Percentiles rank a stretch among this genome's conserved stretches.
These are phyloP conservation scores for Drosophila truncata DNA, from an alignment of 1,140 invertebrate species.

Conservation along the genomic window DNA sequence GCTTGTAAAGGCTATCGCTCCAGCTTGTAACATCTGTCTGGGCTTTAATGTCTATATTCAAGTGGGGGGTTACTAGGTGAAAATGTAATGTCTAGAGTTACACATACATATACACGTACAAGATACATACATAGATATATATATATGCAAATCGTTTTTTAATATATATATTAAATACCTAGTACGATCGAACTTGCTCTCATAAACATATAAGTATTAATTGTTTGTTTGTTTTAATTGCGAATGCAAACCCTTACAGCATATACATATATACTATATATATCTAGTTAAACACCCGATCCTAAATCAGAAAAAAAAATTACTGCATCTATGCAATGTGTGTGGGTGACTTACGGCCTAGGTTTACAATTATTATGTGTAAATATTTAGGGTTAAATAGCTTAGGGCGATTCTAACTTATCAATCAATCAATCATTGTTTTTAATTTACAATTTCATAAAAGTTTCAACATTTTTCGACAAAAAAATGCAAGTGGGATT, in stretches of 20 bases:
- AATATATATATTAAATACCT: conserved; percentile 30
- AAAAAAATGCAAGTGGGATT: conserved; percentile 40
- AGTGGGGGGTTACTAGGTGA: conserved; percentile 28
- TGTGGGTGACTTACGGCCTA: conserved; percentile 23
- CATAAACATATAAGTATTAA: conserved; percentile 48
- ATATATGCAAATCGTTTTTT: conserved; percentile 41
- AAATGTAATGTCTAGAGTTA: conserved; percentile 48
- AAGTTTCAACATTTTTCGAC: conserved; percentile 34
- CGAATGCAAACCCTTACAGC: conserved; percentile 63
- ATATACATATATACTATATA: conserved; percentile 33
- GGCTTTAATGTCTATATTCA: conserved; percentile 15
- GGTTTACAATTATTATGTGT: conserved; percentile 30
- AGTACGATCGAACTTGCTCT: conserved; percentile 39
- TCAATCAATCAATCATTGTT: too few species aligned
- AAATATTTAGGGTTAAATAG: conserved; percentile 15
- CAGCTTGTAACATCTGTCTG: conserved; percentile 5
- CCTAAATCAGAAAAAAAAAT: conserved; percentile 32
- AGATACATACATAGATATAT: conserved; percentile 28
- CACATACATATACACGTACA: conserved; percentile 32
- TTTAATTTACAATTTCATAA: conserved; percentile 49
- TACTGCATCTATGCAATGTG: conserved; percentile 19
- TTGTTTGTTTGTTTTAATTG: conserved; percentile 65
- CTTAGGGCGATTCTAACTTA: conserved; percentile 24
- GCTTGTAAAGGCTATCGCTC: conserved; percentile 1
- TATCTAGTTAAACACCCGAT: conserved; percentile 19